phyloP scores from a whole-genome alignment of 2,888 invertebrate species.

The Apodemia hepburni region DNA sequence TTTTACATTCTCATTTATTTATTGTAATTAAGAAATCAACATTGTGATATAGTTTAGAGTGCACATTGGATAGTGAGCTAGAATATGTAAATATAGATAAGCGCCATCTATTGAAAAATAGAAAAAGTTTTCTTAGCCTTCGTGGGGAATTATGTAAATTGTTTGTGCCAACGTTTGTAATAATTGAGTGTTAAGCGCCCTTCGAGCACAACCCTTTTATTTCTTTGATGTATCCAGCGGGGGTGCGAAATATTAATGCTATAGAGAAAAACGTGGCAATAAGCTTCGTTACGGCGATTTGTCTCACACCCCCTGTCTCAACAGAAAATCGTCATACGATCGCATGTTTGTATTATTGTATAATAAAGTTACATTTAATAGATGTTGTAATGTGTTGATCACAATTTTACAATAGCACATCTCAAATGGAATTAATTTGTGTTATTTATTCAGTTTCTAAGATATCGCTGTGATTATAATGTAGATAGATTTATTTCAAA shows the following conservation, averaged over 20 bases:
- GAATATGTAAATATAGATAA: slow-evolving; percentile 56
- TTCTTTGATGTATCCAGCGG: slow-evolving; percentile 74
- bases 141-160: slow-evolving; percentile 59
- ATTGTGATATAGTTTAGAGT: slow-evolving; percentile 46
- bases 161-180: slow-evolving; percentile 76
- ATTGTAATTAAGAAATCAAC: slow-evolving; percentile 34
- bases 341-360: slow-evolving; percentile 67
- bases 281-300: slow-evolving; percentile 71
- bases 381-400: slow-evolving; percentile 53
- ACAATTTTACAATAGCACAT: slow-evolving; percentile 46
- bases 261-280: slow-evolving; percentile 63
- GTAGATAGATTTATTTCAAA: slow-evolving; percentile 53
- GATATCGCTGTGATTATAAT: slow-evolving; percentile 66
- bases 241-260: slow-evolving; percentile 74
- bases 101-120: slow-evolving; percentile 72
- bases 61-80: slow-evolving; percentile 51
- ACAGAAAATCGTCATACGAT: slow-evolving; percentile 62
- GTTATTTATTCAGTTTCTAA: slow-evolving; percentile 61
- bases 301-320: slow-evolving; percentile 55
- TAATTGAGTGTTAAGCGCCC: slow-evolving; percentile 71
- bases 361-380: slow-evolving; percentile 52
- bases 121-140: slow-evolving; percentile 44
- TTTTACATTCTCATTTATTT: slow-evolving; percentile 39
- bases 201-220: slow-evolving; percentile 70
- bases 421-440: slow-evolving; percentile 62